Evolutionary conservation across 2,797 vertebrate species (phyloP).

Genomic region (Neopelma chrysocephalum): DNA sequence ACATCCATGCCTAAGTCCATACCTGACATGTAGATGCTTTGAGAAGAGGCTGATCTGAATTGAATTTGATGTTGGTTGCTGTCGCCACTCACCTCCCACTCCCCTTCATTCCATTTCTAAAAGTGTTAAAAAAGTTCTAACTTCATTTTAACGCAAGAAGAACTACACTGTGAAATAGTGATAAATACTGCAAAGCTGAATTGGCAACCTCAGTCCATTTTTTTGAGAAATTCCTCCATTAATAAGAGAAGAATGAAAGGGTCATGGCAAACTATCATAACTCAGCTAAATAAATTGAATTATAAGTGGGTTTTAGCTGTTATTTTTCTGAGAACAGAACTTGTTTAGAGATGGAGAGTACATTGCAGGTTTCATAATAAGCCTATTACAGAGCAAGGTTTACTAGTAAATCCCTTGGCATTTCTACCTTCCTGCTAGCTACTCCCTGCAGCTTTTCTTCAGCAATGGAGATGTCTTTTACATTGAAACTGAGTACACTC

Average conservation of each 20-base stretch:
- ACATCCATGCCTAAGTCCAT: neutral
- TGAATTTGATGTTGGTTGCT: neutral
- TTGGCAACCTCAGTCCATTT: neutral
- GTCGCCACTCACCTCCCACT: accelerated
- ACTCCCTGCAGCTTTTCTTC: neutral
- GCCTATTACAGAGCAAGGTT: neutral
- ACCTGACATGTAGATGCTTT: neutral
- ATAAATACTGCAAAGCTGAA: neutral
- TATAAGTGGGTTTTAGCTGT: neutral
- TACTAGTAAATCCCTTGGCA: neutral
- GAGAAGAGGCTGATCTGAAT: neutral
- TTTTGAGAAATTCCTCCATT: neutral
- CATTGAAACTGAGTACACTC: neutral
- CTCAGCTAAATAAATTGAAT: neutral
- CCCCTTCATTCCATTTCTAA: neutral
- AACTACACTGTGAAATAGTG: neutral
- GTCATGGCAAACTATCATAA: neutral
- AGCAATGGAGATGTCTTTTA: neutral
- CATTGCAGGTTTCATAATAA: neutral
- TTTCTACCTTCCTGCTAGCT: neutral
- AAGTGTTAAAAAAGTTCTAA: neutral
- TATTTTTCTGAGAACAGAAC: neutral
- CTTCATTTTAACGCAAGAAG: neutral
- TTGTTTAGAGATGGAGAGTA: neutral
- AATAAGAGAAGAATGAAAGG: neutral